Conservation (phyloP, 2,797 vertebrate species). For the Enteromius paludinosus region DNA sequence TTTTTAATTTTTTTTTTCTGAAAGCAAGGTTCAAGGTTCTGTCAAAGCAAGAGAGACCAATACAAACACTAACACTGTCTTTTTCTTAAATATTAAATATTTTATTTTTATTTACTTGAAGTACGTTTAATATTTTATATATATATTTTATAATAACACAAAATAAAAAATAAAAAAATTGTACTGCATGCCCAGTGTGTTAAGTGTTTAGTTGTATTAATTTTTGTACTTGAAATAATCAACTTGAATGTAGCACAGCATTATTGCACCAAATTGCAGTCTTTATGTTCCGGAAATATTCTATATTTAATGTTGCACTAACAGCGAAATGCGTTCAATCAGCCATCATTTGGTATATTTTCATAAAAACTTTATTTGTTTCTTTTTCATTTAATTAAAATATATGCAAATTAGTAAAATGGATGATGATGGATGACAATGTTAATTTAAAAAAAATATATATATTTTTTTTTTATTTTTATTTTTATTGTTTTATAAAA, state of each 20-base stretch:
- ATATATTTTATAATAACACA: no score
- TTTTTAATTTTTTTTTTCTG: not conserved
- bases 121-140: not conserved
- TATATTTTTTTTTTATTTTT: no score
- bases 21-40: not conserved
- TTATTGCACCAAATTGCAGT: slow-evolving; percentile 55
- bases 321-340: not conserved
- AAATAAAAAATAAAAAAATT: not conserved
- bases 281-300: slow-evolving; percentile 57
- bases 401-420: no score
- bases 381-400: no score
- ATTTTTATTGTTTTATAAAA: no score
- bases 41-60: not conserved
- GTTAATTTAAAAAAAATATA: no score
- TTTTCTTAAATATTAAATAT: not conserved
- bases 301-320: not conserved
- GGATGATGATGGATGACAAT: no score
- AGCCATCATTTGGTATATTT: not conserved
- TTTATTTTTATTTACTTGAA: not conserved
- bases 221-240: slow-evolving; percentile 14
- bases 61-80: not conserved
- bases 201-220: not conserved
- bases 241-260: slow-evolving; percentile 54
- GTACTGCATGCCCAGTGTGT: not conserved
- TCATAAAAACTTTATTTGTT: no score